Base-by-base conservation (phyloP, 23 tunicate species). In the Styela plicata region DNA sequence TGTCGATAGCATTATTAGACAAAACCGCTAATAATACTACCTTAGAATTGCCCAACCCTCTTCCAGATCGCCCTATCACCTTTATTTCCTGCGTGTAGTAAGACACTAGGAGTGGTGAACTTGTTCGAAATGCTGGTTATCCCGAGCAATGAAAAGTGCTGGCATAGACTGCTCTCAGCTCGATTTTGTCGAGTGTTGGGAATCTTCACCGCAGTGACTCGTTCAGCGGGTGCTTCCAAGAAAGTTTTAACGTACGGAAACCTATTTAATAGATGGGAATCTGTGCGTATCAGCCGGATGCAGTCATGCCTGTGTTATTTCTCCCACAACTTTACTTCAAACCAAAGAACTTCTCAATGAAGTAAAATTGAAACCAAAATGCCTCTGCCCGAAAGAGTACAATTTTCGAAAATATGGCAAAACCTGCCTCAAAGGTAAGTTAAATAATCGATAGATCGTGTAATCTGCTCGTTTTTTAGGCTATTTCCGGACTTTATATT, bases 271-370 rank as follows among this genome's bases (percentile, higher is more conserved):
- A 71, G 77, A 36, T 5, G 37, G 24, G 3, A 71, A 29, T 71
- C 36, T 34, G 23, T 71, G 77, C 35, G 36, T 28, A 16, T 71
- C 77, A 22, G 36, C 77, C 3, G 77, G 34, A 17, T 71, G 77
- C 37, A n/a, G 35, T 17, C 36, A 34, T 3, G 13, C 29, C 36
- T 71, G 77, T 71, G 77, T 71, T 34, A 3, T 71, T 28, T 29
- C 27, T 13, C 27, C 73, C 17, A 16, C 31, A 16, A 21, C 34
- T 17, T 71, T 34, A 18, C 5, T 71, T 29, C 3, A 21, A n/a
- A 32, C 32, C 13, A 32, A 28, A 34, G 13, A 28, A 71, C 34
- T 34, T 20, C 13, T 30, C 3, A 7, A 71, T 21, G 32, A 33
- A 16, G 77, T 19, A n/a, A 71, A 71, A 3, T 34, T 71, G 17